phyloP scores from a whole-genome alignment of 2,888 invertebrate species.

The Malthinus seriepunctatus region DNA sequence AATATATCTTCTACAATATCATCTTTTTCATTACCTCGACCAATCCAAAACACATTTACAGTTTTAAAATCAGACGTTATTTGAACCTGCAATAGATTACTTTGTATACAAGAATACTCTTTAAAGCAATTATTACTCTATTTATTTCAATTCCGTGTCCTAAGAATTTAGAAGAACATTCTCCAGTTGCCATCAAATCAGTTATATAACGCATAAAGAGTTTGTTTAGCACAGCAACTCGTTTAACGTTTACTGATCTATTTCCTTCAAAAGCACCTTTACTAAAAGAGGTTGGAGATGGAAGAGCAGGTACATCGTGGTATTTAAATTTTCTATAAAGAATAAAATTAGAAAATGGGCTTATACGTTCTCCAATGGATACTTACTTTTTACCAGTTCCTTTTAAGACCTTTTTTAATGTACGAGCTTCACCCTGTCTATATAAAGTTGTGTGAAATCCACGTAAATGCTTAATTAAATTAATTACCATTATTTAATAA shows the following conservation, averaged over 20 bases:
- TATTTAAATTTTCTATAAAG: slow-evolving; percentile 40
- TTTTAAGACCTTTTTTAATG: neutral
- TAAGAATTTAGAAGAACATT: slow-evolving; percentile 62
- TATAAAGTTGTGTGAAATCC: slow-evolving; percentile 1
- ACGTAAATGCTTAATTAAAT: slow-evolving; percentile 2
- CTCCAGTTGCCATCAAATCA: slow-evolving; percentile 76
- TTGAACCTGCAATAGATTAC: slow-evolving; percentile 57
- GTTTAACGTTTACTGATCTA: slow-evolving; percentile 59
- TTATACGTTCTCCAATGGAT: neutral
- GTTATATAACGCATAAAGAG: slow-evolving; percentile 81
- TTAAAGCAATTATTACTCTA: slow-evolving; percentile 54
- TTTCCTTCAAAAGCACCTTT: slow-evolving; percentile 55
- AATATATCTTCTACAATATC: slow-evolving; percentile 60
- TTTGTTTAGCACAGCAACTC: slow-evolving; percentile 73
- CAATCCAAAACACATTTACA: slow-evolving; percentile 75
- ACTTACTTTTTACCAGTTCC: slow-evolving; percentile 12
- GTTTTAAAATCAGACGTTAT: slow-evolving; percentile 67
- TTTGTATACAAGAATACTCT: too few species aligned
- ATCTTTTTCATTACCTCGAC: slow-evolving; percentile 59
- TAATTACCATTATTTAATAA: slow-evolving; percentile 13
- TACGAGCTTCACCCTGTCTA: neutral
- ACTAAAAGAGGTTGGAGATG: slow-evolving; percentile 45
- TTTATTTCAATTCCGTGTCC: slow-evolving; percentile 74
- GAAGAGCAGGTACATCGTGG: slow-evolving; percentile 42
- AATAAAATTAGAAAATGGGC: too few species aligned